phyloP scores from a whole-genome alignment of 2,888 invertebrate genomes.

The Prionchulus punctatus region DNA sequence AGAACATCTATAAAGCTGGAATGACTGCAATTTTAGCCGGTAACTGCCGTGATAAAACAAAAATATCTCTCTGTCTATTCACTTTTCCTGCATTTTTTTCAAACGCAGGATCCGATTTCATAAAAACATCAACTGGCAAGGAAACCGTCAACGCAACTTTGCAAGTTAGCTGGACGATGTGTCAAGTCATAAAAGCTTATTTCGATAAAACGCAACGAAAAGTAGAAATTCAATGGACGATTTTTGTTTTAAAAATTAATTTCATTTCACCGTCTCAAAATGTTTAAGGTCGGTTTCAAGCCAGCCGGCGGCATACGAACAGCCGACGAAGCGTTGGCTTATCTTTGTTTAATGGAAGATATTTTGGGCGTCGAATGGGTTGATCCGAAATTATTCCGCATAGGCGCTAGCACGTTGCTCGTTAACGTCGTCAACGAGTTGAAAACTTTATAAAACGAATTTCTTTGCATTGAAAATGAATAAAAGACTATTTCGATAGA shows the following conservation, averaged over 20 bases:
- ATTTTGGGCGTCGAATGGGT: conserved; percentile 76
- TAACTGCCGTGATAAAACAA: no score
- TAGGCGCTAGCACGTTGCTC: conserved; percentile 82
- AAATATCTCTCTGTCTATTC: conserved; percentile 4
- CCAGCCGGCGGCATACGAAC: conserved; percentile 90
- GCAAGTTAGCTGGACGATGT: conserved; percentile 79
- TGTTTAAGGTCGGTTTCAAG: conserved; percentile 69
- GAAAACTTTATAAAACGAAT: no score
- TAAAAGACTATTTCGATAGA: no score
- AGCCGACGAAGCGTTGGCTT: conserved; percentile 62
- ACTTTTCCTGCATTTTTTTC: background rate
- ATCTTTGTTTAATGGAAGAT: conserved; percentile 64
- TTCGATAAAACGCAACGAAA: conserved; percentile 48
- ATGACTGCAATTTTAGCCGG: conserved; percentile 76
- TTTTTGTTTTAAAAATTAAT: no score
- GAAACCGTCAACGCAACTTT: conserved; percentile 84
- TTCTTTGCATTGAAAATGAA: no score
- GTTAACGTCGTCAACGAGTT: conserved; percentile 46
- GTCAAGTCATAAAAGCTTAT: conserved; percentile 65
- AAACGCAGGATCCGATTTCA: conserved; percentile 75
- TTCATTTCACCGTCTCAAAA: background rate
- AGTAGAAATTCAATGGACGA: conserved; percentile 22
- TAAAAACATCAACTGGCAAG: conserved; percentile 93
- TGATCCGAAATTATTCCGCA: conserved; percentile 53
- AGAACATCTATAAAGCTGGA: conserved; percentile 51